Base-by-base conservation (phyloP, 2,797 vertebrate genomes). In the Pangasius djambal region DNA sequence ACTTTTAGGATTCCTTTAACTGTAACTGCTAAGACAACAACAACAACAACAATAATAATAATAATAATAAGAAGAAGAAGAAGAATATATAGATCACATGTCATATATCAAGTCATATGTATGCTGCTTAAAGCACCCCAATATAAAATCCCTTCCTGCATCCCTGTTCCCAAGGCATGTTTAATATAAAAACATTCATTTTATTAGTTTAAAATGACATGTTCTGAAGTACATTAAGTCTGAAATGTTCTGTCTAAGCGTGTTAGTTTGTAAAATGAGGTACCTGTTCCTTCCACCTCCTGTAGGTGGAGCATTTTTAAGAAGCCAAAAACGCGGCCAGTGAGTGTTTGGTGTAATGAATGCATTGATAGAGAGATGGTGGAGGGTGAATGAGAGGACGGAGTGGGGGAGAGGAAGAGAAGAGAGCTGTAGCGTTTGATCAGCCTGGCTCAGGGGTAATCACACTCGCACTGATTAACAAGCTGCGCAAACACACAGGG, bases 381-480 rank as follows among this genome's bases (percentile, higher is more conserved):
- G 87, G 67, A 88, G 87, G 72, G 83, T 85, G 88, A 78, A 85
- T 50, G 72, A 85, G 83, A 88, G 82, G 59, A 85, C 59, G n/a
- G 34, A 78, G 44, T 44, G 86, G 75, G 72, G 61, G 48, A 65
- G 86, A 78, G 57, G 85, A 84, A 70, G 8, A 72, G 77, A 59
- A 52, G 83, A 50, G 55, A 67, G 81, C 86, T 61, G 90, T 86
- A 28, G 90, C 88, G 88, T 91, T 91, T 93, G 92, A 93, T 91
- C 90, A 91, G 92, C 88, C 89, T 90, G 89, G 88, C 92, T 92
- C 90, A 89, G 88, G 91, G 88, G 91, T 91, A 92, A 93, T 93
- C 92, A 93, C 91, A 92, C 90, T 90, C 82, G 90, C 87, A 88
- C 92, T 93, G 92, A 92, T 93, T 92, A 93, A 93, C 92, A 92